A percentile compares a stretch with the other conserved stretches of the same genome.
Conservation (phyloP, 2,797 vertebrate genomes). For the Allochrocebus solatus region DNA sequence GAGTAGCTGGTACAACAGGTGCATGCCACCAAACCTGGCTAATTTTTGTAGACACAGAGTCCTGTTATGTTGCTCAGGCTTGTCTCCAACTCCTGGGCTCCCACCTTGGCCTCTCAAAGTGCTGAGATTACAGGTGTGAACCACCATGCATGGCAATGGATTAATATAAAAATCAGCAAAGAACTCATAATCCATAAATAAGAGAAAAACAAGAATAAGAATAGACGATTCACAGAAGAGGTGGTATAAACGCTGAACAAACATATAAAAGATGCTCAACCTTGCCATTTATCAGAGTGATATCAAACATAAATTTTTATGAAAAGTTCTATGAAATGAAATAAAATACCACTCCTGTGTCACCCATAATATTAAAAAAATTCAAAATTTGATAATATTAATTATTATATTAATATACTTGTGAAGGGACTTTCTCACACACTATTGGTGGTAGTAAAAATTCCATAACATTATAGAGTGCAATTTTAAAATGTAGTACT, state of each 20-base stretch:
- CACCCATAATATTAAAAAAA: background rate
- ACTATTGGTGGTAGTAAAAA: background rate
- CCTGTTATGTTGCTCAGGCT: no score
- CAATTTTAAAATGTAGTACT: background rate
- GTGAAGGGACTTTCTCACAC: background rate
- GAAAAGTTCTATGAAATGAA: background rate
- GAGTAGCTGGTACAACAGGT: background rate
- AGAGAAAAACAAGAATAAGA: background rate
- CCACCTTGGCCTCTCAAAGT: no score
- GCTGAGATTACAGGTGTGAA: no score
- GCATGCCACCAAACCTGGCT: background rate
- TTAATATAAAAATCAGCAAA: background rate
- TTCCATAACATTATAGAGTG: background rate
- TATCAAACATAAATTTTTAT: background rate
- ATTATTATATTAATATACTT: background rate
- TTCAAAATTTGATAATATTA: background rate
- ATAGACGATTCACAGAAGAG: background rate
- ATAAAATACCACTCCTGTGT: background rate
- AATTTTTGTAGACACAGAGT: background rate
- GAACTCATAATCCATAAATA: background rate
- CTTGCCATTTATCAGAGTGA: background rate
- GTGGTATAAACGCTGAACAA: background rate
- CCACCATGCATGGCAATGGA: no score
- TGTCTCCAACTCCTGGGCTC: no score
- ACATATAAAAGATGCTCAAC: background rate